These are phyloP conservation scores for Liposcelis brunnea DNA, from an alignment of 2,888 invertebrate species.

Conservation along the genomic window DNA sequence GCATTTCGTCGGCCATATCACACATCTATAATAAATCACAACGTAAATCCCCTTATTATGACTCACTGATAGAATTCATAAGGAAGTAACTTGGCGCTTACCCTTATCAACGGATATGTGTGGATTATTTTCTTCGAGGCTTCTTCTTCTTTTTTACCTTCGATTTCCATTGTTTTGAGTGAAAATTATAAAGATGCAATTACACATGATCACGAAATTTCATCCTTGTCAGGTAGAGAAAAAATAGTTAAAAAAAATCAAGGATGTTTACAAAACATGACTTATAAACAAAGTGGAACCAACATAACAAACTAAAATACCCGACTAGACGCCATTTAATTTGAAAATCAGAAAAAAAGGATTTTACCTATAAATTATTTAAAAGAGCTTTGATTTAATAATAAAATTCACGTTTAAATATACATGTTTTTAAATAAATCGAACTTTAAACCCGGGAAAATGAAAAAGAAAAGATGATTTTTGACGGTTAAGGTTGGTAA, in stretches of 20 bases:
- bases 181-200: too few relatives aligned
- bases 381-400: too few relatives aligned
- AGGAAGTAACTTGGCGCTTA: conserved; percentile 29
- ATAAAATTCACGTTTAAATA: too few relatives aligned
- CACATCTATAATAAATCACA: conserved; percentile 43
- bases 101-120: conserved; percentile 69
- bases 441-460: too few relatives aligned
- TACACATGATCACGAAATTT: too few relatives aligned
- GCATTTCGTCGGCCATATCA: conserved; percentile 90
- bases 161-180: conserved; percentile 8
- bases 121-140: conserved; percentile 47
- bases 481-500: too few relatives aligned
- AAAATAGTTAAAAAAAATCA: not conserved
- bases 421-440: too few relatives aligned
- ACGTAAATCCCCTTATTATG: conserved; percentile 5
- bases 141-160: conserved; percentile 13
- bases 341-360: not conserved
- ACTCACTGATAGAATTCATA: not conserved
- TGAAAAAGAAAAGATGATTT: too few relatives aligned
- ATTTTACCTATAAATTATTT: not conserved
- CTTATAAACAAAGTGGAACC: conserved; percentile 1
- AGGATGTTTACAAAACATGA: not conserved
- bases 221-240: not conserved
- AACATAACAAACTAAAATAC: not conserved
- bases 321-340: not conserved